phyloP scores from a whole-genome alignment of 1,140 invertebrate genomes.

The Forficula auricularia region DNA sequence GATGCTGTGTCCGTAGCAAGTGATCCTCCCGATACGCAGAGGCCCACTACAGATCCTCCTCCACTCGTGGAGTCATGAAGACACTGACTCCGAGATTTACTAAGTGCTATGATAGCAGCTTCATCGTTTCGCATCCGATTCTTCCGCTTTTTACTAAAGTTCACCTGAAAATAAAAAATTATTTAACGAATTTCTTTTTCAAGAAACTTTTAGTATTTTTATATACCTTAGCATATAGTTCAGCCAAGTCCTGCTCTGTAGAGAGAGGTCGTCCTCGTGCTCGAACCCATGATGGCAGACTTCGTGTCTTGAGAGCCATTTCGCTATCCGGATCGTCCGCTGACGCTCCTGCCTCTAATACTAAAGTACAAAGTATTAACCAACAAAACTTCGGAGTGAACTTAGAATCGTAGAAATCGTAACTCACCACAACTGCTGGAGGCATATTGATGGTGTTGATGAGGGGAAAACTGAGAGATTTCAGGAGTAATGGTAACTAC shows the following conservation, averaged over 20 bases:
- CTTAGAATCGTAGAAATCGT: too few relatives aligned
- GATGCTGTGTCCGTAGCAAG: conserved; percentile 30
- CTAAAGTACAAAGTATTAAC: too few relatives aligned
- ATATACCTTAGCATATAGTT: conserved; percentile 48
- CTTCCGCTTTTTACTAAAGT: conserved; percentile 49
- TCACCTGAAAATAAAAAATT: conserved; percentile 33
- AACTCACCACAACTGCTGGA: too few relatives aligned
- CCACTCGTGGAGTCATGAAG: conserved; percentile 24
- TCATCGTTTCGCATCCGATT: conserved; percentile 56
- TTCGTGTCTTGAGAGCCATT: conserved; percentile 42
- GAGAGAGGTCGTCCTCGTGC: conserved; percentile 41
- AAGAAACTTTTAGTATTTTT: conserved; percentile 1
- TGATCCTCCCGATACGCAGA: conserved; percentile 6
- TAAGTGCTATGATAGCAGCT: conserved; percentile 53
- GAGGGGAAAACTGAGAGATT: too few relatives aligned
- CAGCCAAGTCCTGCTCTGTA: conserved; percentile 46
- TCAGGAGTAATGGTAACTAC: too few relatives aligned
- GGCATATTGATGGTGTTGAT: too few relatives aligned
- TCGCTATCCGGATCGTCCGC: conserved; percentile 12
- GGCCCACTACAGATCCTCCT: conserved; percentile 10
- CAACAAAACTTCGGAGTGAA: too few relatives aligned
- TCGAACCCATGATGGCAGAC: conserved; percentile 44
- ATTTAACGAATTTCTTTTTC: background rate
- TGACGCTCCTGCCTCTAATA: too few relatives aligned
- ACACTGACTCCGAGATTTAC: conserved; percentile 49